phyloP scores from a whole-genome alignment of 2,113 vertebrate species.

The Oreochromis aureus region DNA sequence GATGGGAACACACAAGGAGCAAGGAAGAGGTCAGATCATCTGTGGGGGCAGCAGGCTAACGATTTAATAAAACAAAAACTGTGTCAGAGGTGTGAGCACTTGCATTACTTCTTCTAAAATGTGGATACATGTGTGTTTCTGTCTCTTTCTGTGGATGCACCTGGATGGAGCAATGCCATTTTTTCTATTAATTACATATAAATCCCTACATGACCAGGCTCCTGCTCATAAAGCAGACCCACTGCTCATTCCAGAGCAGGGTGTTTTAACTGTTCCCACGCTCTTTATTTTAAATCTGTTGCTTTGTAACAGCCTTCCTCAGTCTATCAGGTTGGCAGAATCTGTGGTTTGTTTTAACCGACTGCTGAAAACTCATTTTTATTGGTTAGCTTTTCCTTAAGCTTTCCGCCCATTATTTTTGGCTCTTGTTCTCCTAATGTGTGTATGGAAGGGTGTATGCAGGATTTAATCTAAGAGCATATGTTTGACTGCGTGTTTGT shows the following conservation, averaged over 20 bases:
- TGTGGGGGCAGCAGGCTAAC: background rate
- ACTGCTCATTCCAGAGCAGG: background rate
- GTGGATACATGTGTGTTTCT: background rate
- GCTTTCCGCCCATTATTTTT: background rate
- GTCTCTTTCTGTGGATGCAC: background rate
- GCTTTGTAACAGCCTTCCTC: background rate
- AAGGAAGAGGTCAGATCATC: background rate
- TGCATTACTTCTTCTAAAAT: background rate
- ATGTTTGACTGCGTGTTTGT: background rate
- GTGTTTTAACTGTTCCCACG: background rate
- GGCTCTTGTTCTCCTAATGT: background rate
- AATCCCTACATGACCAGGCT: background rate
- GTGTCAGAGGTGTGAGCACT: background rate
- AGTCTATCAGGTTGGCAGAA: background rate
- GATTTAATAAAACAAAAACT: background rate
- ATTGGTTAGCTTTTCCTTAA: background rate
- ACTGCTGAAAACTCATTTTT: background rate
- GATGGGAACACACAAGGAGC: background rate
- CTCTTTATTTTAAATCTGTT: background rate
- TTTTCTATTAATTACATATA: background rate
- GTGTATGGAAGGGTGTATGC: background rate
- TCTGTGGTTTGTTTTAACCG: background rate
- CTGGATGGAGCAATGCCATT: background rate
- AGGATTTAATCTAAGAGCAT: background rate
- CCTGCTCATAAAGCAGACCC: background rate